phyloP scores from a whole-genome alignment of 2,113 vertebrate genomes.

The Perca flavescens region DNA sequence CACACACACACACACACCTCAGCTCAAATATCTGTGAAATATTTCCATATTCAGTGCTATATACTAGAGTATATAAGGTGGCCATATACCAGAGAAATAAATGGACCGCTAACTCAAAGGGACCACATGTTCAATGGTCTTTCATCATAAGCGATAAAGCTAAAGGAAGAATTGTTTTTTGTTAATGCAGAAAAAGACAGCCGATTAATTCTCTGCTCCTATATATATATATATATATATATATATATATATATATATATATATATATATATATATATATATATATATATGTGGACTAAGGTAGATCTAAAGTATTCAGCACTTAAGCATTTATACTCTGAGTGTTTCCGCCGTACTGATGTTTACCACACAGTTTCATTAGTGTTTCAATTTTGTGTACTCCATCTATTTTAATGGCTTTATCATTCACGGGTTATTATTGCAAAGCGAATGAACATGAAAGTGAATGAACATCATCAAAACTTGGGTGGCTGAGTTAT shows the following conservation, averaged over 20 bases:
- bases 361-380: slow-evolving; percentile 30
- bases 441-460: slow-evolving; percentile 38
- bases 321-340: background rate
- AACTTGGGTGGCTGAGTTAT: slow-evolving; percentile 35
- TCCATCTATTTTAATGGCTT: slow-evolving; percentile 48
- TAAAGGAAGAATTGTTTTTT: slow-evolving; percentile 48
- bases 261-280: background rate
- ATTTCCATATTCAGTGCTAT: slow-evolving; percentile 44
- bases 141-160: slow-evolving; percentile 65
- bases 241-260: background rate
- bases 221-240: background rate
- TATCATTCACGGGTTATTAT: slow-evolving; percentile 41
- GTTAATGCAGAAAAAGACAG: slow-evolving; percentile 39
- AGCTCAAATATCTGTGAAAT: slow-evolving; percentile 46
- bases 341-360: slow-evolving; percentile 18
- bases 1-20: background rate
- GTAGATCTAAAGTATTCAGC: slow-evolving; percentile 11
- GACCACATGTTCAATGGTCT: slow-evolving; percentile 33
- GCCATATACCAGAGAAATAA: slow-evolving; percentile 51
- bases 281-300: background rate
- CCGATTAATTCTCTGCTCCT: slow-evolving; percentile 45
- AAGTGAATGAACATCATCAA: slow-evolving; percentile 23
- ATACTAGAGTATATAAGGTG: slow-evolving; percentile 11
- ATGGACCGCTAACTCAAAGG: slow-evolving; percentile 47
- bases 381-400: slow-evolving; percentile 38